Base-by-base conservation (phyloP, 2,797 vertebrate species). In the Micromesistius poutassou region DNA sequence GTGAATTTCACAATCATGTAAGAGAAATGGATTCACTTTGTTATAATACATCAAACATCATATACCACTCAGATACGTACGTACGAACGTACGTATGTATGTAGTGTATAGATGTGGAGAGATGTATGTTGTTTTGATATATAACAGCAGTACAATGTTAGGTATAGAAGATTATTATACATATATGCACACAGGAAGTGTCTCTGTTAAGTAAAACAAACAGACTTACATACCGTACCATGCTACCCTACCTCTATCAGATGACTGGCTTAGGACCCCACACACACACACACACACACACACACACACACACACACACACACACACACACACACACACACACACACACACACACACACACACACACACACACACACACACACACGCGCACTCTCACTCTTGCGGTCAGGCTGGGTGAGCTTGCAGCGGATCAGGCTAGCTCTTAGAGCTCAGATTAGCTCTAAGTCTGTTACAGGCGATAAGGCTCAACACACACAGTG, bases 381-480 rank as follows among this genome's bases (percentile, higher is more conserved):
- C 71, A 72, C 71, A 35, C 73, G 46, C 73, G 46, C 33, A 42
- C 12, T 3, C 25, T 38, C 55, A 62, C 68, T 50, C 36, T 68
- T 75, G 22, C 8, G 2, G 22, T 35, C 10, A 16, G 76, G 30
- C 0, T 3, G 28, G 42, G 40, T 42, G 28, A 25, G 77, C 71
- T 80, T 66, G 85, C 84, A 84, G 82, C 71, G 76, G 84, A 89
- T 87, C 82, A 77, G 77, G 10, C 40, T 10, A 74, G 62, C n/a
- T n/a, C n/a, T n/a, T n/a, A n/a, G n/a, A n/a, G n/a, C n/a, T n/a
- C 75, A 83, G 85, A 83, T 88, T 73, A 85, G 77, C 78, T 78
- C 80, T 13, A 38, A 76, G 78, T 73, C 7, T 85, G 86, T 89
- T 87, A 88, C 76, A 84, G 88, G 90, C 83, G 85, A 87, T 31